A percentile compares a stretch with the other conserved stretches of the same genome.
Evolutionary conservation across 2,888 invertebrate genomes (phyloP).

Genomic region (Oligia latruncula): DNA sequence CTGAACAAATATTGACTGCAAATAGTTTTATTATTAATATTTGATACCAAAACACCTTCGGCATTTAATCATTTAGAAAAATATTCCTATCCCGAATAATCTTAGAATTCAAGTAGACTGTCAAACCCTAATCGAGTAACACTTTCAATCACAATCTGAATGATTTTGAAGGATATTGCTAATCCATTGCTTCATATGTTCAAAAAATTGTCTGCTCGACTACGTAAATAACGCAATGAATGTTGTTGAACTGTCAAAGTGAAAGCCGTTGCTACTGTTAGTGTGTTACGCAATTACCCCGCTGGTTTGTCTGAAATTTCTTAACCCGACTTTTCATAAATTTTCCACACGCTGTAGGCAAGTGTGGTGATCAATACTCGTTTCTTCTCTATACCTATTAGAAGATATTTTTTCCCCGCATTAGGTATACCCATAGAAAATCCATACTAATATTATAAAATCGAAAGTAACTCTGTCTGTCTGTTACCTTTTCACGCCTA

Average conservation of each 20-base stretch:
- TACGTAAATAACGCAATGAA: background rate
- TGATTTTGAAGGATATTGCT: background rate
- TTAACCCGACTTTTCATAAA: background rate
- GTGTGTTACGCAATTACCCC: background rate
- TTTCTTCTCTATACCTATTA: background rate
- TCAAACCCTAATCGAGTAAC: background rate
- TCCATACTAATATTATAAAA: no score
- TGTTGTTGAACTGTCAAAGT: background rate
- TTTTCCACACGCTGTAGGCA: background rate
- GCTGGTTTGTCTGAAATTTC: background rate
- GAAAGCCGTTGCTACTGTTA: background rate
- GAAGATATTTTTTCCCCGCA: background rate
- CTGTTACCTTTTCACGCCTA: no score
- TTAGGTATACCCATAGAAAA: background rate
- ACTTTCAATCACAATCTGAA: background rate
- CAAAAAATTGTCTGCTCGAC: background rate
- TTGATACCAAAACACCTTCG: background rate
- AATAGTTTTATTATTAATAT: background rate
- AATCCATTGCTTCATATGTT: background rate
- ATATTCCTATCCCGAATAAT: background rate
- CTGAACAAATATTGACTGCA: constrained; percentile 38
- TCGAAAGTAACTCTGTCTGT: no score
- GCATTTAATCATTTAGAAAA: background rate
- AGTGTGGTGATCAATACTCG: background rate
- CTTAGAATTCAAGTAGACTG: background rate